These are phyloP conservation scores for Deilephila elpenor DNA, from an alignment of 2,888 invertebrate genomes.

Conservation along the genomic window DNA sequence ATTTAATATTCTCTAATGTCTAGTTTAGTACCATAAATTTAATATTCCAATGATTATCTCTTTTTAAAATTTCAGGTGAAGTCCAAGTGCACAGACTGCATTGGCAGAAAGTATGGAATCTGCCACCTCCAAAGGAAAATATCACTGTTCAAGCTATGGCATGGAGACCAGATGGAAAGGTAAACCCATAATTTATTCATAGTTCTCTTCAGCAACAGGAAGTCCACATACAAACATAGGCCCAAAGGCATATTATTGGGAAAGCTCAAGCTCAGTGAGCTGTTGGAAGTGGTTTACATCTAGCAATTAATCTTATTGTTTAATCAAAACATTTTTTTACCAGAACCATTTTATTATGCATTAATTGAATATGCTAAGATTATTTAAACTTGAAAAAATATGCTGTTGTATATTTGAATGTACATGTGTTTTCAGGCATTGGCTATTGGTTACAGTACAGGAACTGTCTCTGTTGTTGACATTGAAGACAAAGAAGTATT, in stretches of 20 bases:
- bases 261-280: no score
- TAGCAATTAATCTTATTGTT: no score
- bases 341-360: no score
- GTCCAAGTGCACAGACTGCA: constrained; percentile 94
- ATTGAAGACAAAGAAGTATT: constrained; percentile 94
- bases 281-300: no score
- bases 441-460: constrained; percentile 89
- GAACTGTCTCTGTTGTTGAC: constrained; percentile 89
- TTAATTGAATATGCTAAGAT: no score
- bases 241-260: no score
- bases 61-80: constrained; percentile 86
- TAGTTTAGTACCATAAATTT: no score
- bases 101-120: constrained; percentile 96
- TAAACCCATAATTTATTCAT: constrained; percentile 57
- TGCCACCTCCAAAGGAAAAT: constrained; percentile 91
- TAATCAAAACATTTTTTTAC: no score
- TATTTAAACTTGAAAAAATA: not conserved
- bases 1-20: no score
- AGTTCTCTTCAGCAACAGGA: no score
- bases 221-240: no score
- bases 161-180: constrained; percentile 98
- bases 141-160: constrained; percentile 90
- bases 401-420: not conserved
- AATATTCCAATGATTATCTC: no score
- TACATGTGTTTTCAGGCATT: constrained; percentile 80